A percentile compares a stretch with the other conserved stretches of the same genome.
Conservation (phyloP, 2,113 vertebrate genomes). For the Rhombomys opimus region DNA sequence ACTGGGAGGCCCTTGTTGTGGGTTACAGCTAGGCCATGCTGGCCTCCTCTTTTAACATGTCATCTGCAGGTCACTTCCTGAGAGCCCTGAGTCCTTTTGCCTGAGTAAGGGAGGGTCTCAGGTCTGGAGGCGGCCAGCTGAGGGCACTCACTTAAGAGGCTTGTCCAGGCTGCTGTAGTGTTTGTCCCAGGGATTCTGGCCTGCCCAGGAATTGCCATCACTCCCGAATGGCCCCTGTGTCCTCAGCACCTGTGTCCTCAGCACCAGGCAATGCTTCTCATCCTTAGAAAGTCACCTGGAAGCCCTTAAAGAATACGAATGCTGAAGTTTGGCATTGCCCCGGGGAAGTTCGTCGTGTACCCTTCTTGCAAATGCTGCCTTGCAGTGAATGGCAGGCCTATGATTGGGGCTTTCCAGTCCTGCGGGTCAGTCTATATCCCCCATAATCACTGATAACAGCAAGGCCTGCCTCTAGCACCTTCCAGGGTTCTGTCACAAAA, state of each 20-base stretch:
- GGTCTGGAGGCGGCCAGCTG: neutral
- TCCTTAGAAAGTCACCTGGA: neutral
- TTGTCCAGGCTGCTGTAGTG: neutral
- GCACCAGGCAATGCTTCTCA: neutral
- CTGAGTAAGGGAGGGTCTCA: neutral
- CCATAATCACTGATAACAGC: neutral
- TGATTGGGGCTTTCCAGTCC: neutral
- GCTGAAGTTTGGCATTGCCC: neutral
- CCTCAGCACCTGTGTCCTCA: neutral
- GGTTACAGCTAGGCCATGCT: neutral
- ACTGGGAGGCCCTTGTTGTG: neutral
- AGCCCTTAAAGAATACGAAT: neutral
- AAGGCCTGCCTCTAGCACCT: neutral
- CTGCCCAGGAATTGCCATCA: neutral
- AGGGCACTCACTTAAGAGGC: neutral
- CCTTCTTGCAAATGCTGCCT: neutral
- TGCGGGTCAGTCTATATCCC: neutral
- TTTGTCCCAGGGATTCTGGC: neutral
- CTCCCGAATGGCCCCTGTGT: neutral
- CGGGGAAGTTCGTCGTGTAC: accelerated
- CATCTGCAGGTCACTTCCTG: neutral
- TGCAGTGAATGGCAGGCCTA: neutral
- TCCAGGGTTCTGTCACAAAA: neutral
- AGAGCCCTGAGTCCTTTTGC: neutral
- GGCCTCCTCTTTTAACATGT: neutral